Percentiles rank a stretch among this genome's conserved stretches.
Evolutionary conservation across 2,113 vertebrate species (phyloP).

Genomic region (Callaeas wilsoni): DNA sequence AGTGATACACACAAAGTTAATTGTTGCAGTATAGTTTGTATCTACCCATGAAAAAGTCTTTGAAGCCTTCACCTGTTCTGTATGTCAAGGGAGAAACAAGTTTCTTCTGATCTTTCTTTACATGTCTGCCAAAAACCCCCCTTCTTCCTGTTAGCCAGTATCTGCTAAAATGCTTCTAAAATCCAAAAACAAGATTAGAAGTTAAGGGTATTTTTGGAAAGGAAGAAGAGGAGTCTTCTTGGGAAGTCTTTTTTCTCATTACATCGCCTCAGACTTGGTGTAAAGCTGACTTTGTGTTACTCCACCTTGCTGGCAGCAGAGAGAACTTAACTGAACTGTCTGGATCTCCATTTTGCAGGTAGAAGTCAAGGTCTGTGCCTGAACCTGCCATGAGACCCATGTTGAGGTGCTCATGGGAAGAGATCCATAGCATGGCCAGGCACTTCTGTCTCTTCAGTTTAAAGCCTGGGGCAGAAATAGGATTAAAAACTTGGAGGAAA

Average conservation of each 20-base stretch:
- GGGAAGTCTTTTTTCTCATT: background rate
- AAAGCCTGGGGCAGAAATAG: background rate
- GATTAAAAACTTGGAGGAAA: background rate
- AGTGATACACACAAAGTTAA: background rate
- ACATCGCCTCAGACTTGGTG: background rate
- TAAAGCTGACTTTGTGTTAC: background rate
- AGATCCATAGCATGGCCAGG: background rate
- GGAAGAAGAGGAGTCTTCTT: background rate
- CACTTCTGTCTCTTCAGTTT: background rate
- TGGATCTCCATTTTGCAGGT: background rate
- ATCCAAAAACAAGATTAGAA: background rate
- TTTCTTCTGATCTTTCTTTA: background rate
- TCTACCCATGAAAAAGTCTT: background rate
- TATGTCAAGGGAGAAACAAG: background rate
- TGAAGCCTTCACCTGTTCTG: background rate
- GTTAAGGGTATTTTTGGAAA: background rate
- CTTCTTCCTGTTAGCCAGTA: background rate
- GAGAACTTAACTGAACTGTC: background rate
- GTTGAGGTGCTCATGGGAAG: background rate
- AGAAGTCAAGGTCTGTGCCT: background rate
- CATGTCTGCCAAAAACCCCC: accelerated
- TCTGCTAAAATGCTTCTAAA: background rate
- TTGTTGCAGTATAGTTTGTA: background rate
- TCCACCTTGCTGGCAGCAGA: background rate
- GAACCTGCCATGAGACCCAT: background rate